Evolutionary conservation across 2,113 vertebrate species (phyloP), one percentile per base, ranked within the genome.

Genomic region (Orientallactaga bullata): DNA sequence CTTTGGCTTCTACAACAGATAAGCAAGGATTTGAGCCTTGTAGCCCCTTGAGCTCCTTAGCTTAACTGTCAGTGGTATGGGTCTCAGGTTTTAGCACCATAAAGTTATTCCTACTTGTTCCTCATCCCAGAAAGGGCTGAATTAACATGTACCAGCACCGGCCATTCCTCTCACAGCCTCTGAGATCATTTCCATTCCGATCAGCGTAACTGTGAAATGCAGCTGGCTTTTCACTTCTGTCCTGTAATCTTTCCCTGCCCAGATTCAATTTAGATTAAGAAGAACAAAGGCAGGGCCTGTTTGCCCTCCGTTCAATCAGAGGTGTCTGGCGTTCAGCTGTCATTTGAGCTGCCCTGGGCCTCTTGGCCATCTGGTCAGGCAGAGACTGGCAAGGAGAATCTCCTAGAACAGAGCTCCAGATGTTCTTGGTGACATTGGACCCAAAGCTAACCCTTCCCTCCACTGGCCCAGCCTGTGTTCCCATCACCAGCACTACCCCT

Each of bases 251-350:
- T 93, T 55, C 47, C 65, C 81, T 68, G 60, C 93, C 84, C 26
- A 96, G 95, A 97, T 97, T 97, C 95, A 96, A 93, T 97, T 98
- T 97, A 97, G 95, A 98, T 97, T 95, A 96, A 78, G 74, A 94
- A 95, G 95, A 97, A 94, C 79, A 94, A 95, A 97, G 60, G 72
- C 0, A 80, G 37, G 10, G 90, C 79, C 72, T 92, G 63, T 96
- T 97, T 97, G 61, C 39, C 90, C 68, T 83, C 28, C n/a, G 47
- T 20, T 96, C 66, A 72, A 23, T 95, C 94, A 94, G 12, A 7
- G 8, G 63, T 37, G 82, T 15, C 9, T 69, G 3, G 12, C 77
- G 92, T 78, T 96, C 82, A 74, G 85, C 63, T 47, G 20, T 89
- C 58, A 66, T 60, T 20, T 37, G 66, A 87, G 0, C 0, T n/a